A percentile compares a stretch with the other conserved stretches of the same genome.
phyloP scores from a whole-genome alignment of 2,797 vertebrate species.

The Synaphobranchus kaupii region DNA sequence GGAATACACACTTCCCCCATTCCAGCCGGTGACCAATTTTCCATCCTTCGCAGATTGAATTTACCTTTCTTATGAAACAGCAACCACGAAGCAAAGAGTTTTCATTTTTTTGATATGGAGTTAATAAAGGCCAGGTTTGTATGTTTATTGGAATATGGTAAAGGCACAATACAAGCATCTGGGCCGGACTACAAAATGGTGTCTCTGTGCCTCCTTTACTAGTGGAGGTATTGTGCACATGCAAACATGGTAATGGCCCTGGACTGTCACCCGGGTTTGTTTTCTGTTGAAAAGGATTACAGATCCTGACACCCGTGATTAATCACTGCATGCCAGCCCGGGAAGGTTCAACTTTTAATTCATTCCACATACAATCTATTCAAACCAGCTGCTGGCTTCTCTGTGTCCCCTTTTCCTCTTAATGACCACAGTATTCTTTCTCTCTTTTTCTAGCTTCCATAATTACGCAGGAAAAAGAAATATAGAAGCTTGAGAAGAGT shows the following conservation, averaged over 20 bases:
- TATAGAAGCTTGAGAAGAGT: not conserved
- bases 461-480: constrained; percentile 20
- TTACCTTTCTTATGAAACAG: constrained; percentile 18
- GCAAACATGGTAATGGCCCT: constrained; percentile 65
- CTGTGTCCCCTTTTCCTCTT: constrained; percentile 17
- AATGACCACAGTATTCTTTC: constrained; percentile 30
- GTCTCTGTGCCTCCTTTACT: constrained; percentile 40
- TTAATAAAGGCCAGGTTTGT: constrained; percentile 15
- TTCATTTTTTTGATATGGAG: not conserved
- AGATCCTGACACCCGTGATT: constrained; percentile 95
- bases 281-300: constrained; percentile 92
- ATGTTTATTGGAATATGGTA: not conserved
- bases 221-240: not conserved
- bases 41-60: constrained; percentile 18
- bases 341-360: constrained; percentile 85
- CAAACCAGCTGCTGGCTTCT: constrained; percentile 79
- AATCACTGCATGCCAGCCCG: constrained; percentile 86
- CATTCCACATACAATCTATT: constrained; percentile 83
- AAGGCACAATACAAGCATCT: constrained; percentile 42
- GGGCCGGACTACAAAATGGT: constrained; percentile 70
- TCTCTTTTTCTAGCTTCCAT: constrained; percentile 20
- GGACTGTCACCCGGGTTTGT: constrained; percentile 85
- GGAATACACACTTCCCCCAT: not conserved
- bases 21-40: not conserved
- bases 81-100: not conserved